Evolutionary conservation across 1,140 invertebrate species (phyloP), one percentile per base, ranked within the genome.

Genomic region (Formica exsecta): DNA sequence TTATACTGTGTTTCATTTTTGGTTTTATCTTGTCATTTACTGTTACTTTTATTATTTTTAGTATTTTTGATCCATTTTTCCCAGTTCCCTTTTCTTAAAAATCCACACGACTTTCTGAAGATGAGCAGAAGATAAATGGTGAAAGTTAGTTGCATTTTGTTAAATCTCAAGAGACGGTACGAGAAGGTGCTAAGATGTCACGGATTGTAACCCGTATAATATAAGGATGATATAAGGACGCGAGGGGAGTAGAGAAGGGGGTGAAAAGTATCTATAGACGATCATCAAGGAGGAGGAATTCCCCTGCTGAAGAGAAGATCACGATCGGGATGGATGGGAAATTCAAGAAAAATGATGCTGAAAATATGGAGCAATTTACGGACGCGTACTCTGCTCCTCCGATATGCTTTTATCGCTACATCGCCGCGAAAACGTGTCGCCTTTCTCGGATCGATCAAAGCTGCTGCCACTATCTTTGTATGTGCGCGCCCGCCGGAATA

Each of bases 261-360:
- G 54, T 62, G 54, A 62, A 61, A 48, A 22, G 54, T 73, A 83
- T 61, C 68, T 38, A 51, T 51, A 74, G 41, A 36, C 54, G 54
- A 83, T 74, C 79, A 61, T 13, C 19, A 71, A 74, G 68, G 57
- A 9, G 48, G 68, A 48, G 3, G 7, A 29, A 32, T 62, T n/a
- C 9, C 19, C 38, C n/a, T 54, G 70, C 25, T 61, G 79, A 61
- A 51, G 44, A 48, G 51, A 36, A 81, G 68, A 83, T 83, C 68
- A 62, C n/a, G 41, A 83, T 51, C 48, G 16, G 68, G n/a, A 73
- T 74, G 54, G 68, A 73, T 68, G 57, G 68, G n/a, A 83, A 83
- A 83, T 83, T 83, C 68, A 83, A 83, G 79, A 74, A 83, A 83
- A 83, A 83, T 83, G 79, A 74, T 83, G 68, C 79, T 83, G 79